phyloP scores from a whole-genome alignment of 1,140 invertebrate genomes.

The Aphelenchoides fujianensis region DNA sequence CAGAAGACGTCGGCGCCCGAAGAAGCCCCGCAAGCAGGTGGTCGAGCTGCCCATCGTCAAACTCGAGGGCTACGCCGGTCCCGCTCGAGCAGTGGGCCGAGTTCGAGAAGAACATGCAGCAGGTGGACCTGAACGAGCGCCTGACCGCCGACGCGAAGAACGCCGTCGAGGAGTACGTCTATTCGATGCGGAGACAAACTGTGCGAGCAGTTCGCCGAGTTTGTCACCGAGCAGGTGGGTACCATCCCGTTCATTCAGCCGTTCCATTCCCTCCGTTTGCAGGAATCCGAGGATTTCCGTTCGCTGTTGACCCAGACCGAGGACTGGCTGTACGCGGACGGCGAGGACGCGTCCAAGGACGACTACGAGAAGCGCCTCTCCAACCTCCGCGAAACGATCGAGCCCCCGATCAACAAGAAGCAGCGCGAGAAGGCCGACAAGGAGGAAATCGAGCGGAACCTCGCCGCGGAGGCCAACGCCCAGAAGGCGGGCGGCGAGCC shows the following conservation, averaged over 20 bases:
- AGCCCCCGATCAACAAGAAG: slow-evolving; percentile 36
- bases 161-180: slow-evolving; percentile 95
- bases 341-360: slow-evolving; percentile 84
- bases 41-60: slow-evolving; percentile 29
- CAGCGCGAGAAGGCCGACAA: slow-evolving; percentile 20
- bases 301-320: slow-evolving; percentile 77
- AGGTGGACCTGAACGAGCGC: slow-evolving; percentile 82
- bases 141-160: slow-evolving; percentile 90
- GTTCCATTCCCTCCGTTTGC: slow-evolving; percentile 22
- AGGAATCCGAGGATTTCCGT: slow-evolving; percentile 70
- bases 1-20: slow-evolving; percentile 29
- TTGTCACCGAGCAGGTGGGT: slow-evolving; percentile 72
- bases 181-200: slow-evolving; percentile 85
- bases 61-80: slow-evolving; percentile 24
- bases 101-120: slow-evolving; percentile 67
- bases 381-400: slow-evolving; percentile 65
- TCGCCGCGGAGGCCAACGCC: background rate
- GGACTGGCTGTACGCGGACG: slow-evolving; percentile 85
- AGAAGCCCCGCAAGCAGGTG: slow-evolving; percentile 33
- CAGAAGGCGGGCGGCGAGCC: background rate
- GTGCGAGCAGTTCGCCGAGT: slow-evolving; percentile 73
- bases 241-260: background rate
- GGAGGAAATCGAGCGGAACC: slow-evolving; percentile 18
- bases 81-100: slow-evolving; percentile 33
- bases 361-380: slow-evolving; percentile 72